These are phyloP conservation scores for Lithophane socia DNA, from an alignment of 2,888 invertebrate species.

Conservation along the genomic window DNA sequence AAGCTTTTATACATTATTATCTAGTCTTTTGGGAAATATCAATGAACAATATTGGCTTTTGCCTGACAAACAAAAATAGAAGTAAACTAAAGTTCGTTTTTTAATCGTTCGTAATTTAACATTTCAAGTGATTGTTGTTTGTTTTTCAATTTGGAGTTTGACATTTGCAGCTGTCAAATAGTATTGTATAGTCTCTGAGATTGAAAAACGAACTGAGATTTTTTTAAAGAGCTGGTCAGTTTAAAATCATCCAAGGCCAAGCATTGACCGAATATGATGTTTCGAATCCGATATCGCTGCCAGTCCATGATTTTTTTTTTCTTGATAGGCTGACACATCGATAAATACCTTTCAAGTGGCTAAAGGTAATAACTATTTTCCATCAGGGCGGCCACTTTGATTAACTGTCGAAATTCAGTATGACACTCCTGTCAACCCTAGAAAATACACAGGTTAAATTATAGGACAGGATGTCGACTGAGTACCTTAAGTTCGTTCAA, in stretches of 20 bases:
- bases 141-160: too few relatives aligned
- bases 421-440: not conserved
- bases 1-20: not conserved
- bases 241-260: not conserved
- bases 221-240: not conserved
- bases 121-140: too few relatives aligned
- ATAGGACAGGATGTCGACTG: constrained; percentile 4
- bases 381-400: not conserved
- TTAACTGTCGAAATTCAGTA: too few relatives aligned
- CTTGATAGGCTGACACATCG: not conserved
- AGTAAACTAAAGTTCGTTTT: not conserved
- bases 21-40: not conserved
- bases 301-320: too few relatives aligned
- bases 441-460: constrained; percentile 20
- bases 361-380: not conserved
- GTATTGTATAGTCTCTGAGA: too few relatives aligned
- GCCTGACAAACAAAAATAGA: not conserved
- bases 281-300: not conserved
- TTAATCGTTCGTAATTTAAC: too few relatives aligned
- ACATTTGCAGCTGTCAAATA: too few relatives aligned
- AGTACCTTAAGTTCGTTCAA: constrained; percentile 21
- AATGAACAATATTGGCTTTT: not conserved
- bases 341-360: not conserved
- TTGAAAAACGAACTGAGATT: too few relatives aligned
- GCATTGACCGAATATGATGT: not conserved